Conservation (phyloP, 2,113 vertebrate species). For the Dicentrarchus labrax region DNA sequence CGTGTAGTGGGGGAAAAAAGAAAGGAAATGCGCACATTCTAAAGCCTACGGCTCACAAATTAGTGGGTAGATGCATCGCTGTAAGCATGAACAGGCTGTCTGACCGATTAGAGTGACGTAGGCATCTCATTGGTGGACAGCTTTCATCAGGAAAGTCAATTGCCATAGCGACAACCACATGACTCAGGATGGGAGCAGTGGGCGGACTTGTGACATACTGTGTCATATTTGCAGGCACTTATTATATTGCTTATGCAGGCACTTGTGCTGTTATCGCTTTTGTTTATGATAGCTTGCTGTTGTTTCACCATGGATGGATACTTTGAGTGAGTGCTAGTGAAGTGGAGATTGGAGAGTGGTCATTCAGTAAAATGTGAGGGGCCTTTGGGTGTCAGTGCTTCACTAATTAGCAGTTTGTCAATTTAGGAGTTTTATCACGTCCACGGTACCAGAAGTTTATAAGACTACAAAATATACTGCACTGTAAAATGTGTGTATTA, state of each 20-base stretch:
- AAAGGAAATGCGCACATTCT: conserved; percentile 33
- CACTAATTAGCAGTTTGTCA: conserved; percentile 26
- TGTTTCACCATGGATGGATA: conserved; percentile 21
- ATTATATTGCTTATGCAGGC: conserved; percentile 31
- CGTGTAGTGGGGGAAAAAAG: background rate
- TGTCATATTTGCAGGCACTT: conserved; percentile 62
- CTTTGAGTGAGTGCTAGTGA: conserved; percentile 19
- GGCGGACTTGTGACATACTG: conserved; percentile 61
- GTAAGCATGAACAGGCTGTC: conserved; percentile 56
- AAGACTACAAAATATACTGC: background rate
- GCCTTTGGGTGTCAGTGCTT: conserved; percentile 18
- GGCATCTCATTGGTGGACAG: conserved; percentile 63
- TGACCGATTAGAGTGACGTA: conserved; percentile 62
- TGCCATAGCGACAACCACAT: conserved; percentile 68
- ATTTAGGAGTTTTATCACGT: conserved; percentile 19
- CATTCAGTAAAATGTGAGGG: conserved; percentile 25
- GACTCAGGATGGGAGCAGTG: conserved; percentile 64
- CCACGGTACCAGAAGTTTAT: background rate
- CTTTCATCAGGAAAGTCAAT: conserved; percentile 69
- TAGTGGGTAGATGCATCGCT: conserved; percentile 58
- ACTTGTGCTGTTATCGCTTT: conserved; percentile 42
- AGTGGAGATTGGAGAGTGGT: conserved; percentile 5
- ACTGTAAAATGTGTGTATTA: background rate
- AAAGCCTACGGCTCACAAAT: conserved; percentile 65
- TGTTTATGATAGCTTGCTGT: conserved; percentile 43